Conservation (phyloP, 2,888 invertebrate genomes). For the Rotaria sp. region DNA sequence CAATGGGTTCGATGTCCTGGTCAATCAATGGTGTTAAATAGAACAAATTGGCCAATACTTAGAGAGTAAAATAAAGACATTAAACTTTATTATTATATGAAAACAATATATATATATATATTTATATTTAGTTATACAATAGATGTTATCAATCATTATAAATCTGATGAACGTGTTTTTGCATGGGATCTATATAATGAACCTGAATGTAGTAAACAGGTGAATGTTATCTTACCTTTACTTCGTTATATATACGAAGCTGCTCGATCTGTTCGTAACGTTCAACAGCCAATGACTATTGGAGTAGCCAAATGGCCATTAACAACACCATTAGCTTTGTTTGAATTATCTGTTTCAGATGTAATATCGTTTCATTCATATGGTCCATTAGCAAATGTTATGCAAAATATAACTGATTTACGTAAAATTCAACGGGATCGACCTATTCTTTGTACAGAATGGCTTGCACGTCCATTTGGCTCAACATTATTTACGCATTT, state of each 20-base stretch:
- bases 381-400: not conserved
- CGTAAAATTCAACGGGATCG: not conserved
- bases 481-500: not conserved
- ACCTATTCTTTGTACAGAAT: not conserved
- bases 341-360: not conserved
- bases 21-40: not conserved
- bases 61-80: too few species aligned
- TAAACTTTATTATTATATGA: too few species aligned
- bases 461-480: not conserved
- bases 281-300: not conserved
- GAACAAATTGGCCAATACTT: not conserved
- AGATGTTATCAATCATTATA: not conserved
- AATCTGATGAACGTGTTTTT: not conserved
- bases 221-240: not conserved
- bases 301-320: not conserved
- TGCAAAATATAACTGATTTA: not conserved
- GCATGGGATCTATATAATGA: not conserved
- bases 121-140: not conserved
- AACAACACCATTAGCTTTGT: not conserved
- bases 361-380: not conserved
- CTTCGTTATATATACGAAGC: not conserved
- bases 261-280: not conserved
- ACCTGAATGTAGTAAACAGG: not conserved
- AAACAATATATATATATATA: not conserved
- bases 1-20: constrained; percentile 26